Base-by-base conservation (phyloP, 2,888 invertebrate species). In the Cerastis rubricosa region DNA sequence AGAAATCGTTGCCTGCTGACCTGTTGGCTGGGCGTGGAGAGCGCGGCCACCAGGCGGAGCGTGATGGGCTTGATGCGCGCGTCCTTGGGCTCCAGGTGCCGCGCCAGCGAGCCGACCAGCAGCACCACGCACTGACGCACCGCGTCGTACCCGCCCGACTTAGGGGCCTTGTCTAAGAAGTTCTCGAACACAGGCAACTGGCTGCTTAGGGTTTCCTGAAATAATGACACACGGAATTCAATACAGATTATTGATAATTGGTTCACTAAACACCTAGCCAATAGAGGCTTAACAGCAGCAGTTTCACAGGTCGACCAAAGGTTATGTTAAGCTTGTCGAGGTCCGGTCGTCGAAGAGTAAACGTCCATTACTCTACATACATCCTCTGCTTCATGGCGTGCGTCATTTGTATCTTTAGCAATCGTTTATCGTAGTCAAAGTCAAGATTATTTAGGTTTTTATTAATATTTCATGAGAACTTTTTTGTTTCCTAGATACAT, bases 21-120 rank as follows among this genome's bases (percentile, higher is more conserved):
- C 97, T 99, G 99, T 93, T 99, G 99, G 59, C 99, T 99, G 19
- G 99, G 99, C 59, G 99, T 99, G 54, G 98, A 98, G 8, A 99
- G 97, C 0, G 99, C 99, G 71, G 98, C 98, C 71, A 99, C 98
- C 66, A 99, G 97, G 78, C 99, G 97, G 89, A 98, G 97, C 14
- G 99, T 98, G 90, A 99, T 99, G n/a, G 99, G 99, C 91, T 98
- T 98, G 88, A 99, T 98, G 90, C 99, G 97, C 6, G 98, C 97
- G 95, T 99, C 99, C 84, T 98, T 98, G 83, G 98, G 98, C 89
- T 98, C 99, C 90, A 99, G 97, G 97, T 99, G 99, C 64, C 99
- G 97, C n/a, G 99, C 99, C 88, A 99, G 97, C 0, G 99, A 99
- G 8, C 99, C 99, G 98, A 99, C 99, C 74, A 99, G 97, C 92